Evolutionary conservation across 2,797 vertebrate genomes (phyloP), one percentile per base, ranked within the genome.

Genomic region (Ceryle rudis): DNA sequence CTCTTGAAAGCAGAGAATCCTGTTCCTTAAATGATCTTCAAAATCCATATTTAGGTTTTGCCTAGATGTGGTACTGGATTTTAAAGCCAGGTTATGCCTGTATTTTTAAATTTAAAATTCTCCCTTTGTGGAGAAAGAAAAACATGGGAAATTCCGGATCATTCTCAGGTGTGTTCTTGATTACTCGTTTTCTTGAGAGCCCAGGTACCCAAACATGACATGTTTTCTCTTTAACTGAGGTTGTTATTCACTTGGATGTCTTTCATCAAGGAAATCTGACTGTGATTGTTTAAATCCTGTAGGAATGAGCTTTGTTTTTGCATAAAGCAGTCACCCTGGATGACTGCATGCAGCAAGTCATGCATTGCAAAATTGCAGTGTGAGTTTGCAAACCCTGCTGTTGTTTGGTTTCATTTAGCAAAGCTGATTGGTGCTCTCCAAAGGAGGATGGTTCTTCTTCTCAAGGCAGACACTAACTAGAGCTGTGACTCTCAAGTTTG

Each of bases 271-370:
- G 86, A 95, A 81, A 92, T 82, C 44, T 85, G 86, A 28, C 74
- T 85, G 74, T 66, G 41, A 65, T 94, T 67, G 86, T 93, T 93
- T 81, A 82, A 95, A 94, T 93, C 86, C 74, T 91, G 55, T 77
- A 94, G 88, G 88, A 94, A 71, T 14, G 52, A 93, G 65, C 58
- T 95, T 90, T 93, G 69, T 72, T 92, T 93, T 92, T 92, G 78
- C 61, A 57, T 89, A 77, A 93, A 86, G 71, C 77, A 89, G 57
- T 95, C 83, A 77, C 83, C 90, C 90, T 90, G 94, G 37, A 65
- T 92, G 90, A 89, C 95, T 85, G 79, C 7, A 12, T 93, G 79
- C 75, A 66, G 87, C 69, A 88, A 94, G 82, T 88, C 85, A 58
- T 69, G 80, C 93, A 39, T 65, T 65, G 69, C 61, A 88, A 66